phyloP scores from a whole-genome alignment of 2,113 vertebrate genomes.

The Scolopax mira region DNA sequence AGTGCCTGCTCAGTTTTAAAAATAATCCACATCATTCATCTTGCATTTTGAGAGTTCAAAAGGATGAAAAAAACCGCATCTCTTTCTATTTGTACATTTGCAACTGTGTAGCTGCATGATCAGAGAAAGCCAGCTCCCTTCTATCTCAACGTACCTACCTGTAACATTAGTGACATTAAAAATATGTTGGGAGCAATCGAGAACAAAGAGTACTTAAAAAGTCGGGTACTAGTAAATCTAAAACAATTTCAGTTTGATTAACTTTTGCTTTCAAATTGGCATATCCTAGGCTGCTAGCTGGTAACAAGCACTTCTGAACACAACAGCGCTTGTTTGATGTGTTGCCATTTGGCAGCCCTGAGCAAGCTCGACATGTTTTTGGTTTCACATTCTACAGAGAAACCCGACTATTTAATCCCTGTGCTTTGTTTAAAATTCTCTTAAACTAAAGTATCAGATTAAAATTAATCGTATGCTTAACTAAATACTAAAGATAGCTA shows the following conservation, averaged over 20 bases:
- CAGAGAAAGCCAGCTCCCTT: not conserved
- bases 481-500: not conserved
- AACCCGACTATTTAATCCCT: not conserved
- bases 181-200: rapidly evolving
- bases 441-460: conserved; percentile 17
- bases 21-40: conserved; percentile 20
- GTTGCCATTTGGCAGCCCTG: conserved; percentile 27
- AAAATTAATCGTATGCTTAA: conserved; percentile 6
- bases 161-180: not conserved
- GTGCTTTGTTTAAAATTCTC: conserved; percentile 24
- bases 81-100: not conserved
- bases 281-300: not conserved
- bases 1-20: conserved; percentile 17
- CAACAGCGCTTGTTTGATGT: not conserved
- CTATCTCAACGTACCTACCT: not conserved
- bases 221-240: not conserved
- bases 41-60: not conserved
- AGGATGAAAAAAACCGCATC: not conserved
- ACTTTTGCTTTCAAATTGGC: not conserved
- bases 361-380: not conserved
- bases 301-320: not conserved
- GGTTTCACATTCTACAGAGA: conserved; percentile 32
- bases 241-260: not conserved
- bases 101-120: not conserved
- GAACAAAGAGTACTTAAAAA: not conserved